A percentile compares a stretch with the other conserved stretches of the same genome.
These are phyloP conservation scores for Plusia festucae DNA, from an alignment of 2,888 invertebrate species.

Conservation along the genomic window DNA sequence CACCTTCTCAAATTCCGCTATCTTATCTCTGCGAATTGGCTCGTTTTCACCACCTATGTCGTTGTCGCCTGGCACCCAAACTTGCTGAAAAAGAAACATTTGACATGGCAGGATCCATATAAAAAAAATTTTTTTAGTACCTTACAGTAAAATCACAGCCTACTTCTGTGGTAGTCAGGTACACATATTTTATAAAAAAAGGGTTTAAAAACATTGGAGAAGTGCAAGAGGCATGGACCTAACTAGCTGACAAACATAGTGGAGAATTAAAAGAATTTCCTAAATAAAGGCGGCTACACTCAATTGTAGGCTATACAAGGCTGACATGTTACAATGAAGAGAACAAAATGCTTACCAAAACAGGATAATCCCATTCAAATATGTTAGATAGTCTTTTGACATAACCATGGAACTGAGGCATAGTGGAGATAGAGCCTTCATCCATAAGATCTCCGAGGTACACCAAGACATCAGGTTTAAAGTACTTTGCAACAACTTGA, in stretches of 20 bases:
- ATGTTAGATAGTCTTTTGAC: conserved; percentile 91
- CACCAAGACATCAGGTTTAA: conserved; percentile 95
- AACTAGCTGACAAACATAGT: neutral
- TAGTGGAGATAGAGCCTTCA: conserved; percentile 95
- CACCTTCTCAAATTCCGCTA: conserved; percentile 92
- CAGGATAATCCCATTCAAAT: conserved; percentile 73
- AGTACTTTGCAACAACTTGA: conserved; percentile 91
- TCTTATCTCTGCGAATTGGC: conserved; percentile 91
- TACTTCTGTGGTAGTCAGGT: too few relatives aligned
- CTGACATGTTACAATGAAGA: neutral
- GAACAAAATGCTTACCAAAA: conserved; percentile 67
- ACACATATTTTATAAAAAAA: too few relatives aligned
- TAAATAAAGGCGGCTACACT: too few relatives aligned
- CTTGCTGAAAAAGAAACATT: conserved; percentile 88
- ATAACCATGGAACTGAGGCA: conserved; percentile 93
- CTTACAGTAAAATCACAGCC: too few relatives aligned
- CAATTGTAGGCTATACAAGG: too few relatives aligned
- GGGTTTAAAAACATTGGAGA: too few relatives aligned
- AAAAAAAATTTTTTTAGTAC: too few relatives aligned
- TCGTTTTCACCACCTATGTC: conserved; percentile 98
- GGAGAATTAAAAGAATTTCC: neutral
- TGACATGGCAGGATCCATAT: too few relatives aligned
- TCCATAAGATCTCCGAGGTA: conserved; percentile 98
- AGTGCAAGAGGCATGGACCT: neutral
- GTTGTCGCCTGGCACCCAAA: conserved; percentile 98